These are phyloP conservation scores for Pegoplata infirma DNA, from an alignment of 2,888 invertebrate genomes.

Conservation along the genomic window DNA sequence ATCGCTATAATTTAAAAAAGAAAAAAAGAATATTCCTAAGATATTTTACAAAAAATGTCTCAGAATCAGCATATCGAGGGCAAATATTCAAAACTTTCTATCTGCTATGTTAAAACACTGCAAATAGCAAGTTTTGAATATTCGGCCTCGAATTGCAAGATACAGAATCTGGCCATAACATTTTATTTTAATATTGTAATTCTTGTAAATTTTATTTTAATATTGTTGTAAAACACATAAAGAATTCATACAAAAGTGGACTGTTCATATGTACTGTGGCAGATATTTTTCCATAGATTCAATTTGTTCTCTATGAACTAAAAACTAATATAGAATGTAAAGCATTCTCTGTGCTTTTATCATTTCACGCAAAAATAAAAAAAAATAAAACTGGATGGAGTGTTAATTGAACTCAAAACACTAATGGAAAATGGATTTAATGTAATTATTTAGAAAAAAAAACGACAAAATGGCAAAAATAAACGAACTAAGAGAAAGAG, in stretches of 20 bases:
- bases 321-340: conserved; percentile 3
- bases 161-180: too few relatives aligned
- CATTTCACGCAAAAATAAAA: too few relatives aligned
- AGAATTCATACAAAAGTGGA: background rate
- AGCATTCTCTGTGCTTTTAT: background rate
- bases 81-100: too few relatives aligned
- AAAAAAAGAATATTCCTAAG: too few relatives aligned
- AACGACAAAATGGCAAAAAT: background rate
- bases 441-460: conserved; percentile 64
- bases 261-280: background rate
- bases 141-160: too few relatives aligned
- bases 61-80: too few relatives aligned
- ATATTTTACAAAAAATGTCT: too few relatives aligned
- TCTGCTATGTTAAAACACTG: too few relatives aligned
- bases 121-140: too few relatives aligned
- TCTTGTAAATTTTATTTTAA: too few relatives aligned
- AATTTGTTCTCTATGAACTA: background rate
- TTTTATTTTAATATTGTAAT: too few relatives aligned
- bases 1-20: too few relatives aligned
- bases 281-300: background rate
- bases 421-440: conserved; percentile 68
- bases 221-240: background rate
- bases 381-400: conserved; percentile 28
- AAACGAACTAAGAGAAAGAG: background rate
- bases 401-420: conserved; percentile 68